A percentile compares a stretch with the other conserved stretches of the same genome.
phyloP scores from a whole-genome alignment of 2,888 invertebrate species.

The Sclerodermus sp. region DNA sequence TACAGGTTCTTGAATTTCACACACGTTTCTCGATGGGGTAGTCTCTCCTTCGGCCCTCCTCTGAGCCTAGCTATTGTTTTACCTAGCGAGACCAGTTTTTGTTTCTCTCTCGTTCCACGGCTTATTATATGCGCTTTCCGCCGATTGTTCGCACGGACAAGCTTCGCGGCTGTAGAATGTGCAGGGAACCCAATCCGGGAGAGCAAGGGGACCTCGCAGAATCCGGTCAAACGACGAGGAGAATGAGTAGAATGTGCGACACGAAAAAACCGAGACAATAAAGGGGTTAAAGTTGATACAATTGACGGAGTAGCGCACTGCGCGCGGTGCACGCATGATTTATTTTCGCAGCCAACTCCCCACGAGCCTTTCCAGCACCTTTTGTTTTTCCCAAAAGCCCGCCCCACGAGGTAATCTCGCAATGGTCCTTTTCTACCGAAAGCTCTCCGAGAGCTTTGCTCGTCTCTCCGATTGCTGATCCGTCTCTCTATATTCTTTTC shows the following conservation, averaged over 20 bases:
- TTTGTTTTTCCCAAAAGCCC: conserved; percentile 24
- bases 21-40: conserved; percentile 31
- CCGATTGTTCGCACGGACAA: conserved; percentile 38
- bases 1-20: conserved; percentile 53
- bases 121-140: conserved; percentile 51
- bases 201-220: conserved; percentile 16
- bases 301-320: conserved; percentile 47
- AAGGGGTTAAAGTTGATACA: conserved; percentile 52
- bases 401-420: too few species aligned
- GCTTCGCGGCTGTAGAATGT: conserved; percentile 5
- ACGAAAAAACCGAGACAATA: conserved; percentile 38
- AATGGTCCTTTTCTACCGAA: too few species aligned
- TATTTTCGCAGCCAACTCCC: conserved; percentile 45
- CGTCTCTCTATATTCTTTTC: too few species aligned
- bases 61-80: conserved; percentile 48
- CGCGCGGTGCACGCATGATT: conserved; percentile 42
- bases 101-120: conserved; percentile 34
- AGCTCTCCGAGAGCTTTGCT: too few species aligned
- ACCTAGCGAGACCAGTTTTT: conserved; percentile 54
- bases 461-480: too few species aligned
- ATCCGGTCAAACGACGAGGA: conserved; percentile 51
- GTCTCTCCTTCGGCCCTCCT: conserved; percentile 15
- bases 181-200: background rate
- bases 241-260: conserved; percentile 22
- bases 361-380: conserved; percentile 9